Evolutionary conservation across 2,888 invertebrate species (phyloP).

Genomic region (Dynastes grantii): DNA sequence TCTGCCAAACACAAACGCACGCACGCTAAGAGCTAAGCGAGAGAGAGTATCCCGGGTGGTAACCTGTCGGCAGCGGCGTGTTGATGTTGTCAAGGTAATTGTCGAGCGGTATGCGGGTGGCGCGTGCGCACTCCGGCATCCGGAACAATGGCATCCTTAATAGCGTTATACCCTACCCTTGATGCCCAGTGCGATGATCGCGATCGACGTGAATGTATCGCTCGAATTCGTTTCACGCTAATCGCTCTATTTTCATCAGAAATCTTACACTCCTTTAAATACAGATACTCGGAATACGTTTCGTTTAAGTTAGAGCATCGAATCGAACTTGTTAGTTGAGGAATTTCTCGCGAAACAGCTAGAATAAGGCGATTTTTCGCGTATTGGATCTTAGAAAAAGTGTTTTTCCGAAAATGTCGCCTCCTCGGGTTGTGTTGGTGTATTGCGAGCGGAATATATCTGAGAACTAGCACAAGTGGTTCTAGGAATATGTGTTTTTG

Average conservation of each 20-base stretch:
- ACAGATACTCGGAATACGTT: not conserved
- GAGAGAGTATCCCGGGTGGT: slow-evolving; percentile 48
- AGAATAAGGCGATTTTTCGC: no score
- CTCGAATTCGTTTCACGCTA: not conserved
- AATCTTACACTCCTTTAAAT: no score
- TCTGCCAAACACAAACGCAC: no score
- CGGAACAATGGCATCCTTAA: slow-evolving; percentile 50
- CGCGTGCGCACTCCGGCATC: slow-evolving; percentile 50
- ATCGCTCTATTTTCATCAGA: not conserved
- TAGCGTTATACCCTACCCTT: slow-evolving; percentile 45
- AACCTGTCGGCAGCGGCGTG: slow-evolving; percentile 49
- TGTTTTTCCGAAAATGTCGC: no score
- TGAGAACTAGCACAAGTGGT: no score
- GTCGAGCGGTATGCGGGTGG: slow-evolving; percentile 45
- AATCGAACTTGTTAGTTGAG: not conserved
- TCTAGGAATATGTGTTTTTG: no score
- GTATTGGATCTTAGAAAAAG: no score
- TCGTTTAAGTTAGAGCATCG: not conserved
- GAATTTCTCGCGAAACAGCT: not conserved
- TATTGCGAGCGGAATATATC: no score
- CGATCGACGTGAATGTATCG: not conserved
- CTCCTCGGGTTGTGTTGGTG: no score
- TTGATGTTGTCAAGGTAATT: slow-evolving; percentile 53
- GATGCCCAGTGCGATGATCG: slow-evolving; percentile 39
- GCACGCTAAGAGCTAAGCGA: no score